Base-by-base conservation (phyloP, 2,797 vertebrate species). In the Vireo griseus region DNA sequence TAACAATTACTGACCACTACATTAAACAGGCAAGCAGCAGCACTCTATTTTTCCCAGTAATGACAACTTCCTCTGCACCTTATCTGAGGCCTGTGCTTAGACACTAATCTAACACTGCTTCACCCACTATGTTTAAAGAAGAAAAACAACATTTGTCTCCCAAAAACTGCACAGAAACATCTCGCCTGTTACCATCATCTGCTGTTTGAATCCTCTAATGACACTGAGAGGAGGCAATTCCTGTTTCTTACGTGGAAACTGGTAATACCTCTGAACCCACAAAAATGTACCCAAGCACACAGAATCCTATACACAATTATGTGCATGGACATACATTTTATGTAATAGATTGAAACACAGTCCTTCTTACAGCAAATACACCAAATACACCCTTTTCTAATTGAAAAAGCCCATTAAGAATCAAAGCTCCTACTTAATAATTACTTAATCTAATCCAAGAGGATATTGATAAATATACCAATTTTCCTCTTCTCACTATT, bases 261-360 rank as follows among this genome's bases (percentile, higher is more conserved):
- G 22, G 7, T 40, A 74, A 35, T 20, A 48, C 4, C 35, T 80
- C 67, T 66, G 35, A 67, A 47, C 21, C 26, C 52, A 39, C 59
- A 51, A 63, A 94, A 90, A 40, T 6, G 16, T 9, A 58, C 12
- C 7, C 0, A 1, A 52, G 22, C 0, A 0, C 52, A 62, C 33
- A 74, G 90, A 92, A 69, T 22, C 25, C 44, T n/a, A 71, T 1
- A 5, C 5, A 50, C 2, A 17, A 37, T 25, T 59, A 66, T 2
- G 3, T n/a, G 25, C 20, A 55, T 7, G 29, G 35, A 69, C 8
- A 20, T 17, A 39, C 0, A 18, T 29, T 74, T 69, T 54, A 85
- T 44, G 45, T 67, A 78, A 40, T 0, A 59, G 16, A 59, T 0
- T 33, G 37, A 74, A 63, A 62, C 6, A 40, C 11, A 42, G 72